Evolutionary conservation across 2,888 invertebrate species (phyloP), one percentile per base, ranked within the genome.

Genomic region (Mimas tiliae): DNA sequence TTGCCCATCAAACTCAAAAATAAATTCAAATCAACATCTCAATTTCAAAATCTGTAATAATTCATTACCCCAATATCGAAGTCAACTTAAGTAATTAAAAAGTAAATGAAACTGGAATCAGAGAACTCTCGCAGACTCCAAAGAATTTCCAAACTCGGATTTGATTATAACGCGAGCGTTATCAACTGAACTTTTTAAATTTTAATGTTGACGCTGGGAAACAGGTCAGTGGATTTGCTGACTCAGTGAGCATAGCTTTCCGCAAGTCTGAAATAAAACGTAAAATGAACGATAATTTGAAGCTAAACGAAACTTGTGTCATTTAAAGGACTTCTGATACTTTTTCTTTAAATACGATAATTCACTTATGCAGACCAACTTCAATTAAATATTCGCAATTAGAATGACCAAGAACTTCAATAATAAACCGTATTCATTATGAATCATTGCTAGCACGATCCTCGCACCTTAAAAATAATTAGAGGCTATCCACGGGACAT

Each of bases 171-270:
- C 74, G 70, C 82, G 80, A 76, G 73, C 81, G 80, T 86, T 86
- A 87, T 86, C 85, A 88, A 85, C 87, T 83, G 83, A 82, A 84
- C 81, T 88, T 88, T 82, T 83, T 75, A 82, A 81, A 77, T 73
- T 73, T 71, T 76, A 73, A 68, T 65, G 67, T 71, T 69, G 64
- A 64, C 69, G 68, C 50, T 70, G 66, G 73, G 74, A 81, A 84
- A 70, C 80, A 81, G 86, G 87, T 89, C 88, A 89, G 72, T 81
- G 81, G 77, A 81, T 85, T 80, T 83, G 71, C 66, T 86, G 75
- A 82, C 69, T 75, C 84, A 83, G 52, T 76, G 81, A 74, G 70
- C 82, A 77, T 72, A 75, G 72, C 74, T 75, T 68, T 70, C 65
- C 67, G 47, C 8, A 7, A 6, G n/a, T 34, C 27, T 64, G 64